These are phyloP conservation scores for Hipposideros armiger DNA, from an alignment of 2,113 vertebrate species.

Conservation along the genomic window DNA sequence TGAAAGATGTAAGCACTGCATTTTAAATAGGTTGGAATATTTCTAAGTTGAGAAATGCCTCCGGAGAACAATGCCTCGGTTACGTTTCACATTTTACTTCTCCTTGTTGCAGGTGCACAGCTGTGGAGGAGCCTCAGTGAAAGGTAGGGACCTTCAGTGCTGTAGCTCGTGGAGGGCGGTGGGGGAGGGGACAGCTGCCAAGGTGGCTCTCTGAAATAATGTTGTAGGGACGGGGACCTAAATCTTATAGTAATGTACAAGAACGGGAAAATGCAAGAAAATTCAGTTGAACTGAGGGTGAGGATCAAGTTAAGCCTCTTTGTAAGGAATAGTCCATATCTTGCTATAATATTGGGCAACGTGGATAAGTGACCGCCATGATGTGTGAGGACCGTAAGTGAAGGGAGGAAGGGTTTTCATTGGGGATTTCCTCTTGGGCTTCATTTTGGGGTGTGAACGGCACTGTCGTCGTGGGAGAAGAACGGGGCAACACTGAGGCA, in stretches of 20 bases:
- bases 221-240: background rate
- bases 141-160: constrained; percentile 88
- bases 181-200: accelerated
- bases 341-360: background rate
- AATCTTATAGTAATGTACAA: background rate
- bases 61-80: background rate
- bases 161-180: accelerated
- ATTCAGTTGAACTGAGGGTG: background rate
- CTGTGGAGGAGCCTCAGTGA: constrained; percentile 91
- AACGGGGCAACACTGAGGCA: accelerated
- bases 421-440: background rate
- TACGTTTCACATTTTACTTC: constrained; percentile 53
- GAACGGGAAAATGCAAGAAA: background rate
- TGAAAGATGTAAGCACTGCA: background rate
- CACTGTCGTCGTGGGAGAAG: background rate
- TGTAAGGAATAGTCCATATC: background rate
- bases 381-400: background rate
- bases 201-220: background rate
- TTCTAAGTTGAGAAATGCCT: background rate
- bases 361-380: background rate
- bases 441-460: background rate
- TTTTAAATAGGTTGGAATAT: background rate
- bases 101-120: constrained; percentile 88
- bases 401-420: background rate
- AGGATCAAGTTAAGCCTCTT: background rate